These are phyloP conservation scores for Oligia latruncula DNA, from an alignment of 2,888 invertebrate genomes.

Conservation along the genomic window DNA sequence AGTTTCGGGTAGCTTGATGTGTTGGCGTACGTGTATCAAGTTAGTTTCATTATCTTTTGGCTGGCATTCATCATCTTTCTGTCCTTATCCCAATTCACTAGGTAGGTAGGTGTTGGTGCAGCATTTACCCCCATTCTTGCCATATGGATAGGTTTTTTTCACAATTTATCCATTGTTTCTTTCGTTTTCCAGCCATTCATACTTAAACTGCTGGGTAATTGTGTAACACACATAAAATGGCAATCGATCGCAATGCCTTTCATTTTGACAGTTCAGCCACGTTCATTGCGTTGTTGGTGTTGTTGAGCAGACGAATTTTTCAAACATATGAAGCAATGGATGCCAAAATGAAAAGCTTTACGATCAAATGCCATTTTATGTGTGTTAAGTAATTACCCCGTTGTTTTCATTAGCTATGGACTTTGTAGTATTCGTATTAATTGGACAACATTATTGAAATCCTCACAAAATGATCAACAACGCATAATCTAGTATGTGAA, in stretches of 20 bases:
- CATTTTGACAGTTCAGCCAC: neutral
- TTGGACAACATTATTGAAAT: conserved; percentile 2
- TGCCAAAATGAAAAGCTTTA: neutral
- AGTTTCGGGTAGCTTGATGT: too few species aligned
- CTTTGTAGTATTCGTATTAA: neutral
- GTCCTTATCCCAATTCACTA: neutral
- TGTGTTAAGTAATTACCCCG: neutral
- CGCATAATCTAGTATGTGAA: conserved; percentile 30
- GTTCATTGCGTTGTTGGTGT: neutral
- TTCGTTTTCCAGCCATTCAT: neutral
- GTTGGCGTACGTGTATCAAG: neutral
- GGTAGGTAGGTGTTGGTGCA: neutral
- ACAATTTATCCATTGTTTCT: neutral
- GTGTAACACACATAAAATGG: neutral
- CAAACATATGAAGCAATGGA: neutral
- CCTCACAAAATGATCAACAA: neutral
- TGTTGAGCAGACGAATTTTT: neutral
- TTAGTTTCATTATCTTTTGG: neutral
- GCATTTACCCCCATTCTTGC: neutral
- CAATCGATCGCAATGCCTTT: neutral
- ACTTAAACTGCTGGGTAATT: neutral
- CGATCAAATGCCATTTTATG: neutral
- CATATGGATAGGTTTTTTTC: neutral
- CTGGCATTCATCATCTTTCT: neutral
- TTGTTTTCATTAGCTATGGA: neutral